These are phyloP conservation scores for Setipinna tenuifilis DNA, from an alignment of 2,797 vertebrate genomes.

Conservation along the genomic window DNA sequence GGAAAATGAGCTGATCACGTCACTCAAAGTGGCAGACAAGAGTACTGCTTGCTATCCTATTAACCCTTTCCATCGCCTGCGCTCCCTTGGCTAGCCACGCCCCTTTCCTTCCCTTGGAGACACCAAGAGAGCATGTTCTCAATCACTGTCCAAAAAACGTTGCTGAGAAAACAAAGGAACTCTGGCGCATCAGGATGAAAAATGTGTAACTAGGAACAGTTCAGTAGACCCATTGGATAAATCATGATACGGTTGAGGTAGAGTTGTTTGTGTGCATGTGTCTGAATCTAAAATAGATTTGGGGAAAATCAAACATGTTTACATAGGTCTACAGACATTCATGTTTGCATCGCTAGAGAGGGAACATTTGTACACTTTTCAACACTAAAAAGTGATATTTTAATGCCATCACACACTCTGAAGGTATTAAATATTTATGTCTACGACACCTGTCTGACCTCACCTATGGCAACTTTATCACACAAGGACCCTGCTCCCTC, in stretches of 20 bases:
- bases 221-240: neutral
- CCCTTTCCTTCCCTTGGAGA: neutral
- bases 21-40: constrained; percentile 78
- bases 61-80: constrained; percentile 71
- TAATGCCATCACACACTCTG: neutral
- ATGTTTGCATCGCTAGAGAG: neutral
- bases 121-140: neutral
- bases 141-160: constrained; percentile 21
- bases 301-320: neutral
- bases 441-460: neutral
- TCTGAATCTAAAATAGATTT: neutral
- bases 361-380: neutral
- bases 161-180: constrained; percentile 21
- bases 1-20: constrained; percentile 91
- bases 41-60: constrained; percentile 55
- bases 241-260: neutral
- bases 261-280: neutral
- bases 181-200: neutral
- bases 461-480: neutral
- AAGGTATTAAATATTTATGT: neutral
- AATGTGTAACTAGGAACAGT: neutral
- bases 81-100: neutral
- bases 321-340: neutral
- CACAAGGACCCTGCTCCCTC: neutral
- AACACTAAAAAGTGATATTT: neutral